These are phyloP conservation scores for Cheilosia scutellata DNA, from an alignment of 2,888 invertebrate species.

Conservation along the genomic window DNA sequence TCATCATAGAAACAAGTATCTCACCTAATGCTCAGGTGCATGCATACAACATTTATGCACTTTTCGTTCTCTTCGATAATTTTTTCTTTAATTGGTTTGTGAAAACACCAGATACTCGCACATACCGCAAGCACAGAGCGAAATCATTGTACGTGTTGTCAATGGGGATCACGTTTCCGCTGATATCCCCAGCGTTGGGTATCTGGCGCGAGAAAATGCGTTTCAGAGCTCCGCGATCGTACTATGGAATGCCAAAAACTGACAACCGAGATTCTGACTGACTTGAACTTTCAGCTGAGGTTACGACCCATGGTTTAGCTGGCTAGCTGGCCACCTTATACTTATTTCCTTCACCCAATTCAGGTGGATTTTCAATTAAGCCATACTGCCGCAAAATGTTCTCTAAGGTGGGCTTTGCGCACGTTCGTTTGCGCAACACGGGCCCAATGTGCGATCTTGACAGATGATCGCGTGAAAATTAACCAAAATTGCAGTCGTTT, in stretches of 20 bases:
- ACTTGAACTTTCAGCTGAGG: slow-evolving; percentile 68
- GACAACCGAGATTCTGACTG: slow-evolving; percentile 37
- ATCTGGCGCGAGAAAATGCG: slow-evolving; percentile 62
- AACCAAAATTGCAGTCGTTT: slow-evolving; percentile 15
- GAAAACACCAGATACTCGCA: slow-evolving; percentile 16
- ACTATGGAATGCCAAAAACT: slow-evolving; percentile 49
- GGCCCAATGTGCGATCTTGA: slow-evolving; percentile 41
- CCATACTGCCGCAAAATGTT: slow-evolving; percentile 2
- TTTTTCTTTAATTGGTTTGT: slow-evolving; percentile 72
- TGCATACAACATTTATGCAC: slow-evolving; percentile 19
- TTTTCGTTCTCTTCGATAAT: slow-evolving; percentile 41
- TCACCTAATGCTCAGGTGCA: slow-evolving; percentile 74
- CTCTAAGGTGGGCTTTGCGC: slow-evolving; percentile 47
- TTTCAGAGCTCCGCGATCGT: slow-evolving; percentile 40
- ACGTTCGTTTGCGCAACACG: slow-evolving; percentile 58
- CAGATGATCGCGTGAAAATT: slow-evolving; percentile 66
- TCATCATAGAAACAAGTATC: slow-evolving; percentile 73
- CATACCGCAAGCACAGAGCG: not conserved
- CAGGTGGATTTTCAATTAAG: slow-evolving; percentile 60
- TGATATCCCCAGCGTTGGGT: slow-evolving; percentile 53
- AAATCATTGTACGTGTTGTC: slow-evolving; percentile 73
- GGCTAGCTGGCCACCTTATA: slow-evolving; percentile 2
- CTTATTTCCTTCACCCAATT: slow-evolving; percentile 68
- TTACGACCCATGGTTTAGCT: slow-evolving; percentile 43
- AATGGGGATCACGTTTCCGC: slow-evolving; percentile 73